Conservation (phyloP, 2,888 invertebrate genomes). For the Eupithecia dodoneata region DNA sequence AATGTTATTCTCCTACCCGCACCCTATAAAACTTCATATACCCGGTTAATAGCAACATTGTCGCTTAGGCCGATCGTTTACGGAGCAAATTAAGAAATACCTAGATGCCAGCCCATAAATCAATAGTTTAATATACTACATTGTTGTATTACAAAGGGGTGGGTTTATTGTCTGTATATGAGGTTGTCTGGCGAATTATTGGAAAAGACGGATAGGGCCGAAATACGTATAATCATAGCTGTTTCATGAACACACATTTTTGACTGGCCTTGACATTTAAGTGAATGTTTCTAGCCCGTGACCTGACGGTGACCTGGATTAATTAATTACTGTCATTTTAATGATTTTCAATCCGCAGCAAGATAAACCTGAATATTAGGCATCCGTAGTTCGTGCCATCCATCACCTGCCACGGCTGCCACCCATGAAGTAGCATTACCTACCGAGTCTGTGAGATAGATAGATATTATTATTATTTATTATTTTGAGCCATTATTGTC, state of each 20-base stretch:
- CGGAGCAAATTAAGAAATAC: constrained; percentile 64
- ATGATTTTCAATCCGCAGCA: too few relatives aligned
- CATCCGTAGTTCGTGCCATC: not conserved
- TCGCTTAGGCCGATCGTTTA: constrained; percentile 50
- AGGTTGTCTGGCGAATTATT: not conserved
- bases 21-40: constrained; percentile 55
- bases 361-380: too few relatives aligned
- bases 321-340: too few relatives aligned
- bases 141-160: constrained; percentile 53
- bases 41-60: constrained; percentile 39
- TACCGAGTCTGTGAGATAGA: not conserved
- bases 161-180: constrained; percentile 48
- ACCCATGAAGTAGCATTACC: not conserved
- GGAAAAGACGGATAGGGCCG: constrained; percentile 24
- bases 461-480: too few relatives aligned
- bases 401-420: not conserved
- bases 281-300: too few relatives aligned
- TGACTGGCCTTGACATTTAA: too few relatives aligned
- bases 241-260: too few relatives aligned
- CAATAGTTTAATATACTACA: constrained; percentile 52
- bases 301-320: too few relatives aligned
- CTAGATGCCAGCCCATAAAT: constrained; percentile 60
- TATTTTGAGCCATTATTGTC: too few relatives aligned
- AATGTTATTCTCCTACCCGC: constrained; percentile 53
- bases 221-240: too few relatives aligned